Evolutionary conservation across 2,113 vertebrate genomes (phyloP).

Genomic region (Carassius auratus): DNA sequence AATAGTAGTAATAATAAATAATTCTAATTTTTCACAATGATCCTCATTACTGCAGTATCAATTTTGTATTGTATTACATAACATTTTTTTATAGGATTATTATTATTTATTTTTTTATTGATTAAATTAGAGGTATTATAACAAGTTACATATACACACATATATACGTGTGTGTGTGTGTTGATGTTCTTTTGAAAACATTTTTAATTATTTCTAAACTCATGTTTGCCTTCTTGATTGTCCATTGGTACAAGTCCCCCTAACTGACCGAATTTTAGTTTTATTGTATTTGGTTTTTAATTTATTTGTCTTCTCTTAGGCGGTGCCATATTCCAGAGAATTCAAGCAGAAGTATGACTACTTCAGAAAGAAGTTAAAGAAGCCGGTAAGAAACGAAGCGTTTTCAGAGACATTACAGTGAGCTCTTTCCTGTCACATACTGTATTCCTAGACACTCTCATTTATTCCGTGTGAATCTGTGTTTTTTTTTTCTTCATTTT

Average conservation of each 20-base stretch:
- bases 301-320: conserved; percentile 71
- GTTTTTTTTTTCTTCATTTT: no score
- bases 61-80: no score
- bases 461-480: no score
- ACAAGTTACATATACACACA: no score
- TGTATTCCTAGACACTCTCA: conserved; percentile 37
- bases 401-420: background rate
- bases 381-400: conserved; percentile 83
- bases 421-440: background rate
- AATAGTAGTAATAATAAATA: no score
- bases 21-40: no score
- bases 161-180: no score
- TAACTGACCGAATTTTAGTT: no score
- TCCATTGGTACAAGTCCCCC: background rate
- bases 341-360: conserved; percentile 99
- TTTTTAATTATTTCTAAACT: background rate
- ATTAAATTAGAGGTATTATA: no score
- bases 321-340: conserved; percentile 96
- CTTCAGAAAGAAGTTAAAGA: conserved; percentile 98
- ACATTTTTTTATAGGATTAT: no score
- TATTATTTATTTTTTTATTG: no score
- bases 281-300: background rate
- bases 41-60: no score
- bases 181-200: background rate
- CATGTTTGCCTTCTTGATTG: background rate